Evolutionary conservation across 2,113 vertebrate species (phyloP), one percentile per base, ranked within the genome.

Genomic region (Tachysurus fulvidraco): DNA sequence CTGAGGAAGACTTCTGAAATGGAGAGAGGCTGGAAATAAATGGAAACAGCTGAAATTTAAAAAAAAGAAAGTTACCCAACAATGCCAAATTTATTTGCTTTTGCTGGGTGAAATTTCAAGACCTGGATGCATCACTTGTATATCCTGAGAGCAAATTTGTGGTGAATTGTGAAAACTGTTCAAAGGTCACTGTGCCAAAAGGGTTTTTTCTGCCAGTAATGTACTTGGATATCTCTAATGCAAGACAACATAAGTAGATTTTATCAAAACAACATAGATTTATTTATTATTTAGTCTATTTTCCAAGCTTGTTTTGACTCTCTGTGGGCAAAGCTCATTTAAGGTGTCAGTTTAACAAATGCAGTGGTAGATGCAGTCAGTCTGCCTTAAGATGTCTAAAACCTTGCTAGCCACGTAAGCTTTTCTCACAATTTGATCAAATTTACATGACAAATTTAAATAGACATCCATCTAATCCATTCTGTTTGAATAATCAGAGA

Each of bases 1-100:
- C 50, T 54, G 74, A 78, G 74, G 74, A 78, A 36, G 77, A 79
- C 52, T 57, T 79, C 30, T 21, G 28, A 57, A 79, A 57, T 12
- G 17, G 23, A 6, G 16, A 55, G 50, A 55, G 52, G 46, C 23
- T 57, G 16, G 9, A 80, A 80, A 59, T 60, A 80, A 59, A 80
- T 59, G 19, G 54, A 80, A 59, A 28, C 54, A 25, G 30, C 19
- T 59, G 78, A 59, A 54, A 9, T 54, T 28, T 78, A 8, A 0
- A n/a, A n/a, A n/a, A n/a, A n/a, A n/a, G n/a, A 9, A 52, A n/a
- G 44, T 54, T 28, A 77, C 16, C 74, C 25, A 77, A 23, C 50
- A 54, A 4, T 54, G 74, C 50, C 74, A 78, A 28, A 28, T 78
- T 78, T 14, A 78, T 78, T 50, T 78, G 74, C n/a, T 10, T 54